phyloP scores from a whole-genome alignment of 2,113 vertebrate genomes.

The Ceyx cyanopectus region DNA sequence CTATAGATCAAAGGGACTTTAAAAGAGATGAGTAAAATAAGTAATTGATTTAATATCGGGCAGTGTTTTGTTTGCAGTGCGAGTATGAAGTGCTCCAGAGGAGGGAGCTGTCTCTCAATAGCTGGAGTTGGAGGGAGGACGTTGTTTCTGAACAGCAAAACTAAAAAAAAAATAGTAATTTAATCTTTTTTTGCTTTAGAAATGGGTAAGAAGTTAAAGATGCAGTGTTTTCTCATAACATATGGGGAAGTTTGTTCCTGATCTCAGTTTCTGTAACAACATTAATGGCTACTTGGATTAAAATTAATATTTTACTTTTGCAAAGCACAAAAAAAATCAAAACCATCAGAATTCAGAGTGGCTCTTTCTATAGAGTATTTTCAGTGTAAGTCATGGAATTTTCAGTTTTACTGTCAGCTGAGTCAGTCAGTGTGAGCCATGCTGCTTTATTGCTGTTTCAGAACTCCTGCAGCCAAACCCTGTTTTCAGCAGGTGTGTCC shows the following conservation, averaged over 20 bases:
- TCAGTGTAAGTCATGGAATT: neutral
- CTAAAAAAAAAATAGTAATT: neutral
- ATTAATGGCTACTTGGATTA: neutral
- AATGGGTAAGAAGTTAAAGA: neutral
- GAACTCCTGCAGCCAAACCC: neutral
- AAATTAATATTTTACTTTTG: neutral
- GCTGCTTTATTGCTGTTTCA: neutral
- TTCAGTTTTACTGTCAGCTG: neutral
- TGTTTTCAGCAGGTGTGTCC: neutral
- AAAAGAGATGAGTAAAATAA: neutral
- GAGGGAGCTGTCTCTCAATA: conserved; percentile 50
- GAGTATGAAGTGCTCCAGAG: conserved; percentile 4
- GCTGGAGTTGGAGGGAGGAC: neutral
- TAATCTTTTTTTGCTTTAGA: neutral
- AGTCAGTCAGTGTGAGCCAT: neutral
- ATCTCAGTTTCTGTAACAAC: neutral
- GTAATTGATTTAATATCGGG: neutral
- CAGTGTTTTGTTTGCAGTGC: neutral
- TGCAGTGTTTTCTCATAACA: neutral
- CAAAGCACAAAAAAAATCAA: neutral
- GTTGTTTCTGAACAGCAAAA: neutral
- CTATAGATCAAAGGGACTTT: neutral
- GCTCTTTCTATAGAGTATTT: neutral
- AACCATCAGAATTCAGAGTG: neutral
- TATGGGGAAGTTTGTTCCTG: neutral